Evolutionary conservation across 2,888 invertebrate genomes (phyloP), one percentile per base, ranked within the genome.

Genomic region (Rhorus exstirpatorius): DNA sequence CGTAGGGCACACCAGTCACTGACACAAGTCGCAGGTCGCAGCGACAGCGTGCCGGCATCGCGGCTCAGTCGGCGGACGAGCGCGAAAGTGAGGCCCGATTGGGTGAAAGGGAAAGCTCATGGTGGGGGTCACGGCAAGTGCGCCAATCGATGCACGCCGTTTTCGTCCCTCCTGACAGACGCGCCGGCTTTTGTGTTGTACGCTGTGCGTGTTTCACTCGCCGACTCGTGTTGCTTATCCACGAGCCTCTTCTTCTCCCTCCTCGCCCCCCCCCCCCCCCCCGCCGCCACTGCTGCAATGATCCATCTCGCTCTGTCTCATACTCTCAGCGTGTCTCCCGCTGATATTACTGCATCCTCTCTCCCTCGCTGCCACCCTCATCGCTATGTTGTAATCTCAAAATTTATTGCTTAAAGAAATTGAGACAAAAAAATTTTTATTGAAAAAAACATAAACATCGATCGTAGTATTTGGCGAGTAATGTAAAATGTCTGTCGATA

Each of bases 21-120:
- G 86, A 84, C 81, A 83, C 71, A 74, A 79, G 79, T 78, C 58
- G 79, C 46, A 35, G 75, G 79, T 78, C 58, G 79, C 46, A 35
- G 75, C 85, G 85, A 81, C 85, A 82, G 85, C 84, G 84, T 85
- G 83, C 85, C 85, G 83, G 86, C 81, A 75, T 58, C 88, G 89
- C 84, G 89, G 88, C 88, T 87, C 89, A 87, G 88, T 72, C 60
- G 87, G 89, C 91, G 89, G 88, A 87, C 91, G 91, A 92, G 88
- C 91, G 91, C 91, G 92, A 93, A 93, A 92, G 93, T 92, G 92
- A 92, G 90, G 90, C 88, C 92, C 91, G 89, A 93, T 92, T 92
- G 93, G 92, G 91, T 93, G 93, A 93, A 93, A 93, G 93, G 90
- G 93, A 93, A 93, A 93, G 92, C 92, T 83, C 77, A 86, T 92